Percentiles rank a stretch among this genome's conserved stretches.
Evolutionary conservation across 2,888 invertebrate genomes (phyloP).

Genomic region (Drosophila parthenogenetica): DNA sequence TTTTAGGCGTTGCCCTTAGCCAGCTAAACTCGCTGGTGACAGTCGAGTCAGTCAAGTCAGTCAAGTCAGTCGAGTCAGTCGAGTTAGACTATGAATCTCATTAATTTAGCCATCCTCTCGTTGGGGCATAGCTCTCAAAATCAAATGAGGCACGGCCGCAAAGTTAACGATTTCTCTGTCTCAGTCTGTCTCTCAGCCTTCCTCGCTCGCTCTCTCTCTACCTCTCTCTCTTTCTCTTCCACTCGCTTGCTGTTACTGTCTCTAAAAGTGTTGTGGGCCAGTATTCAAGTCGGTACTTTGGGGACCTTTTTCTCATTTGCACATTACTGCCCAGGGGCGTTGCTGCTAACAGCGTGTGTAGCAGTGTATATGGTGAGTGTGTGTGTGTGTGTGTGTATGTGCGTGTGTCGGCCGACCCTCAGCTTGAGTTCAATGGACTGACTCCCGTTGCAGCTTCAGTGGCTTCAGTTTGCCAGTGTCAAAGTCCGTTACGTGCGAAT

Average conservation of each 20-base stretch:
- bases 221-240: not conserved
- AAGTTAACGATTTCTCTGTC: slow-evolving; percentile 49
- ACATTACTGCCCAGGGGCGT: slow-evolving; percentile 48
- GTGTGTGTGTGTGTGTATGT: slow-evolving; percentile 20
- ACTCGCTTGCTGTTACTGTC: slow-evolving; percentile 24
- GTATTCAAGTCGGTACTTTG: slow-evolving; percentile 25
- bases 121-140: slow-evolving; percentile 33
- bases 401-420: slow-evolving; percentile 26
- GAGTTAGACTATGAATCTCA: slow-evolving; percentile 52
- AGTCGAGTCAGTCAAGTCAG: not conserved
- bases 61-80: slow-evolving; percentile 10
- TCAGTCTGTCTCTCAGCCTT: not conserved
- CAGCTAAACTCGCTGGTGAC: slow-evolving; percentile 1
- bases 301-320: slow-evolving; percentile 58
- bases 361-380: slow-evolving; percentile 6
- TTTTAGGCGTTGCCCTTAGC: not conserved
- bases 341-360: not conserved
- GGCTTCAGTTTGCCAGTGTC: slow-evolving; percentile 34
- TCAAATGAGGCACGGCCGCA: slow-evolving; percentile 58
- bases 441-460: slow-evolving; percentile 45
- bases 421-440: slow-evolving; percentile 49
- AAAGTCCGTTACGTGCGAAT: slow-evolving; percentile 31
- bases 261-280: slow-evolving; percentile 28
- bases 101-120: slow-evolving; percentile 61
- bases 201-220: slow-evolving; percentile 29